phyloP scores from a whole-genome alignment of 2,888 invertebrate species.

The Marasmarcha lunaedactyla region DNA sequence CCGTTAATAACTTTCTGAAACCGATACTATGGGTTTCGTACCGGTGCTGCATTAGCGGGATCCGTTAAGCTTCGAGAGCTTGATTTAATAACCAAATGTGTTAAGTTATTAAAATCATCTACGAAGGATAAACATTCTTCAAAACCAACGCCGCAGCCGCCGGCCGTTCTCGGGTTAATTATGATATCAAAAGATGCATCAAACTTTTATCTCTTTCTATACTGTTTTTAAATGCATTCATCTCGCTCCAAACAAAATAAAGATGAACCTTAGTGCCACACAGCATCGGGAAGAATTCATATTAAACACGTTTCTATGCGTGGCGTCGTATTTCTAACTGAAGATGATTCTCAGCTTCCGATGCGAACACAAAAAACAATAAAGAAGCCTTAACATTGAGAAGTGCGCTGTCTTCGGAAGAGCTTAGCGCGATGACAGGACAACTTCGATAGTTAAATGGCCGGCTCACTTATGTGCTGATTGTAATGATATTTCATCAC shows the following conservation, averaged over 20 bases:
- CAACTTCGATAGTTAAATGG: conserved; percentile 18
- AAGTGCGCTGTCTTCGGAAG: conserved; percentile 24
- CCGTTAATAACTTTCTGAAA: background rate
- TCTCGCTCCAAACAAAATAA: conserved; percentile 41
- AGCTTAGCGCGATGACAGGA: conserved; percentile 39
- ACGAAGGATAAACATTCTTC: conserved; percentile 57
- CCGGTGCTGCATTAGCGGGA: background rate
- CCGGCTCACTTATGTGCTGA: background rate
- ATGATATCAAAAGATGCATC: conserved; percentile 61
- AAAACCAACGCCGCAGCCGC: conserved; percentile 31
- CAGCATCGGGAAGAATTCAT: conserved; percentile 40
- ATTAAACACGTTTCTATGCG: conserved; percentile 69
- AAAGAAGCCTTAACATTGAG: conserved; percentile 32
- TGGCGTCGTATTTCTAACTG: conserved; percentile 53
- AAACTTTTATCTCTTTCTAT: conserved; percentile 31
- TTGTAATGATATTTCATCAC: conserved; percentile 2
- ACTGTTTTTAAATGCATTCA: conserved; percentile 27
- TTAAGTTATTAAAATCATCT: conserved; percentile 47
- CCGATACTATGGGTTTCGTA: too few species aligned
- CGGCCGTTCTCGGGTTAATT: conserved; percentile 43
- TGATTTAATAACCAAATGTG: conserved; percentile 42
- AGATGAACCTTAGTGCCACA: conserved; percentile 21
- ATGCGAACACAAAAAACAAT: conserved; percentile 27
- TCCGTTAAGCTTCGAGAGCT: conserved; percentile 20
- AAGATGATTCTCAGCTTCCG: conserved; percentile 19